Conservation (phyloP, 2,797 vertebrate genomes). For the Scomberomorus guttatus region DNA sequence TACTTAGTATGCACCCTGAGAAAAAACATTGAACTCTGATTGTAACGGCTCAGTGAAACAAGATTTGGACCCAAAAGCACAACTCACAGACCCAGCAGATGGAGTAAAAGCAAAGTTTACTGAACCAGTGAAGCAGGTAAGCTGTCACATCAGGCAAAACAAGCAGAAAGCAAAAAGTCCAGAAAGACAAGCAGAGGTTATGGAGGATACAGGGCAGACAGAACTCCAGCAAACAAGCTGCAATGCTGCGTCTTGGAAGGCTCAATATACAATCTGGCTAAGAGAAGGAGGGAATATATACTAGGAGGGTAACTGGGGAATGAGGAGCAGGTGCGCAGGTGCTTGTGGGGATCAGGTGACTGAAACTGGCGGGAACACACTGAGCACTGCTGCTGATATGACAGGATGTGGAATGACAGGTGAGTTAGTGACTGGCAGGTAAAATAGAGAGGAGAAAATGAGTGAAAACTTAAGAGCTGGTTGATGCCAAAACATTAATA, state of each 20-base stretch:
- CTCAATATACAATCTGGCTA: background rate
- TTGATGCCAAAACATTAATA: no score
- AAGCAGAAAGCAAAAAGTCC: background rate
- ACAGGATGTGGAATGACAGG: constrained; percentile 29
- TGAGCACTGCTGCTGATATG: constrained; percentile 16
- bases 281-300: background rate
- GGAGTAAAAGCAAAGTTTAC: background rate
- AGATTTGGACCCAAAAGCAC: background rate
- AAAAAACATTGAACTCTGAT: background rate
- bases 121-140: background rate
- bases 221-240: background rate
- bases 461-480: background rate
- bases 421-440: constrained; percentile 42
- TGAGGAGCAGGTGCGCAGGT: constrained; percentile 20
- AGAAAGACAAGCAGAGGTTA: background rate
- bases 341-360: constrained; percentile 17
- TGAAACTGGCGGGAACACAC: constrained; percentile 6
- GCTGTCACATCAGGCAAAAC: background rate
- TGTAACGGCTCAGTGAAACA: background rate
- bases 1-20: background rate
- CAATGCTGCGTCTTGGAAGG: no score
- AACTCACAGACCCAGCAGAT: background rate
- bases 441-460: constrained; percentile 25
- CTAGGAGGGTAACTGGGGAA: background rate
- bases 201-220: background rate